phyloP scores from a whole-genome alignment of 2,888 invertebrate genomes.

The Andricus quercusramuli region DNA sequence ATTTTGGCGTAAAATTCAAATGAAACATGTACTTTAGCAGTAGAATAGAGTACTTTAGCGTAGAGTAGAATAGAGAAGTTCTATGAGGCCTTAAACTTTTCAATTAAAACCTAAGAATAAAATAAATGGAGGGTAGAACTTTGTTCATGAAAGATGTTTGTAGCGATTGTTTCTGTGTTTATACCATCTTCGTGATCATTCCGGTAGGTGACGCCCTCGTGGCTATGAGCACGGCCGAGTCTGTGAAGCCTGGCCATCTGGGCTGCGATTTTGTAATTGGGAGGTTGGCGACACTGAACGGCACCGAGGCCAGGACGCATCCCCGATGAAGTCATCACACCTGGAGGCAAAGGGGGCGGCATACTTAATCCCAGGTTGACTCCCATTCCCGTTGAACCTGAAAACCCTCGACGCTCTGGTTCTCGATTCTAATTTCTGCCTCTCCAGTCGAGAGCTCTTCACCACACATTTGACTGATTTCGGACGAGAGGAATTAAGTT shows the following conservation, averaged over 20 bases:
- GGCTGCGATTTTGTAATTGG: conserved; percentile 91
- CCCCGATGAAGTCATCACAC: conserved; percentile 52
- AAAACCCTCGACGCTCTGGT: conserved; percentile 76
- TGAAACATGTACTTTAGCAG: too few relatives aligned
- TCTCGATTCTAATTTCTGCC: conserved; percentile 59
- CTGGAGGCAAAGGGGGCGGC: conserved; percentile 68
- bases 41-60: background rate
- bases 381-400: conserved; percentile 72
- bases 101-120: background rate
- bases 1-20: too few relatives aligned
- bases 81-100: background rate
- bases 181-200: conserved; percentile 85
- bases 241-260: conserved; percentile 92
- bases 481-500: background rate
- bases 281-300: conserved; percentile 84
- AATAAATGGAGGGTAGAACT: background rate
- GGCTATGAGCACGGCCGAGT: conserved; percentile 90
- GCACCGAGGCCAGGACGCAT: conserved; percentile 66
- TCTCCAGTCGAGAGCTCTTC: conserved; percentile 5
- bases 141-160: conserved; percentile 3
- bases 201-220: conserved; percentile 90
- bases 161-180: conserved; percentile 25
- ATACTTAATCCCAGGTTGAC: conserved; percentile 68
- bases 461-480: conserved; percentile 4
- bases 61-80: background rate